Base-by-base conservation (phyloP, 2,888 invertebrate genomes). In the Agonopterix subpropinquella region DNA sequence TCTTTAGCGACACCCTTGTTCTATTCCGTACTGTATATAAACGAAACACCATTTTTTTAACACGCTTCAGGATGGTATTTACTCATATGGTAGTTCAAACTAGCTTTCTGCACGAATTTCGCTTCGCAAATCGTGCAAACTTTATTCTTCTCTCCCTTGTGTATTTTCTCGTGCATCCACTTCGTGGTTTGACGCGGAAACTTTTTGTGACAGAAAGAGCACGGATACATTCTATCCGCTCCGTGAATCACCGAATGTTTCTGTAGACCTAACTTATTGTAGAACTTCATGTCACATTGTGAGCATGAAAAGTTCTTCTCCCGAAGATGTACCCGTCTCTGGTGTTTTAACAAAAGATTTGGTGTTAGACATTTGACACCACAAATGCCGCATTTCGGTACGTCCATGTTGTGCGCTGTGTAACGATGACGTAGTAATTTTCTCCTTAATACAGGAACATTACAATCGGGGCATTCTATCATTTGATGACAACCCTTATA, bases 401-500 rank as follows among this genome's bases (percentile, higher is more conserved):
- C n/a, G n/a, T 39, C 39, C 11, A n/a, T 3, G 39, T 11, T 39
- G 39, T 39, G 39, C 4, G 11, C 10, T 39, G 10, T 11, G 39
- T n/a, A 39, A 10, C 10, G 10, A 39, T 39, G 39, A 4, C 11
- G 10, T 10, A n/a, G 3, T 11, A 39, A 4, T n/a, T 39, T 11
- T 11, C 11, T 39, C n/a, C n/a, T 11, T 39, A 39, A n/a, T 4
- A 39, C 39, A n/a, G 4, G 4, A 39, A 9, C 39, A 11, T 10
- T n/a, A 39, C 39, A 39, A n/a, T 39, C 11, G 11, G 39, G 10
- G 10, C 39, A 39, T 76, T 78, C 86, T 0, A 85, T 53, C 83
- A 82, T 85, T 8, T 11, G 11, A 13, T 86, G 85, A 15, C 73
- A 85, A 8, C 64, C 73, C 47, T 81, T 77, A 0, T 68, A 75